These are phyloP conservation scores for Melinaea marsaeus DNA, from an alignment of 2,888 invertebrate species.

Conservation along the genomic window DNA sequence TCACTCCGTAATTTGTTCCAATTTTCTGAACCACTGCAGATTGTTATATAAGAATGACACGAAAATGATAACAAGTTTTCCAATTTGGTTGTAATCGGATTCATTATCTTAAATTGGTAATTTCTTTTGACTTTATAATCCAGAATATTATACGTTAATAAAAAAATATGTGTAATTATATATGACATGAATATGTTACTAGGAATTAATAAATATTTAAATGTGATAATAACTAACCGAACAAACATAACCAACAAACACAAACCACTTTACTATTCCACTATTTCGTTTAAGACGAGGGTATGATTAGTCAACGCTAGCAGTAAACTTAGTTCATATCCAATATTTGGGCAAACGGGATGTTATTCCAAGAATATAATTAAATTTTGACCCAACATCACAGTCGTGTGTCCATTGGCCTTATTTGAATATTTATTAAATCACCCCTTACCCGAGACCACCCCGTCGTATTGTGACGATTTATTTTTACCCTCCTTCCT, in stretches of 20 bases:
- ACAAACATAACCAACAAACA: not conserved
- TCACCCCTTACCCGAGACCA: slow-evolving; percentile 41
- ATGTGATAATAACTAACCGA: slow-evolving; percentile 1
- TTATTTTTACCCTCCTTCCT: slow-evolving; percentile 13
- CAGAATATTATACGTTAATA: not conserved
- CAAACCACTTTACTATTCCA: not conserved
- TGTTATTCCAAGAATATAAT: slow-evolving; percentile 8
- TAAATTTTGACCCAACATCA: slow-evolving; percentile 7
- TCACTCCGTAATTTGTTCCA: slow-evolving; percentile 19
- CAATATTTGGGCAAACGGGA: slow-evolving; percentile 6
- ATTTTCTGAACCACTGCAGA: slow-evolving; percentile 18
- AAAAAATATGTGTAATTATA: not conserved
- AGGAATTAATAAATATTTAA: not conserved
- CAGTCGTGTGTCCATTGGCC: slow-evolving; percentile 42
- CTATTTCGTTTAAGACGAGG: slow-evolving; percentile 6
- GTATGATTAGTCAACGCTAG: not conserved
- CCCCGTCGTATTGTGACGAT: slow-evolving; percentile 19
- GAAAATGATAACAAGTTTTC: slow-evolving; percentile 22
- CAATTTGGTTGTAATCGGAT: slow-evolving; percentile 21
- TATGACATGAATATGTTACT: too few relatives aligned
- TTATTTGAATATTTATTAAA: slow-evolving; percentile 72
- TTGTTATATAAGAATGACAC: slow-evolving; percentile 20
- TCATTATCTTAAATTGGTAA: slow-evolving; percentile 18
- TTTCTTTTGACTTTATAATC: slow-evolving; percentile 12
- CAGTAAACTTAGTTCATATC: slow-evolving; percentile 4